Conservation (phyloP, 2,888 invertebrate species). For the Watsonalla cultraria region DNA sequence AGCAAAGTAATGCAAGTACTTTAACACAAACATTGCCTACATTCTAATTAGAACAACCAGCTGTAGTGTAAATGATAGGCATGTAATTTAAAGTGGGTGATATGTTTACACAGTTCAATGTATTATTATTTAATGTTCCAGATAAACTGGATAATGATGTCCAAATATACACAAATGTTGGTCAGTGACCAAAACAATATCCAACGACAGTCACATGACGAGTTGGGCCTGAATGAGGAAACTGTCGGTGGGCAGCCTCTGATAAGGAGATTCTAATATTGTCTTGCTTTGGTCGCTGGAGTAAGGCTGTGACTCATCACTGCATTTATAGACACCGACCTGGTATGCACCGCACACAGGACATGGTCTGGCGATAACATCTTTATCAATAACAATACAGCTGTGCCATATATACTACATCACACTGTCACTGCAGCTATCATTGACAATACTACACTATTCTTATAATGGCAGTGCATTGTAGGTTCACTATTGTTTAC, state of each 20-base stretch:
- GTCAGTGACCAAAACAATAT: background rate
- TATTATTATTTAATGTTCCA: background rate
- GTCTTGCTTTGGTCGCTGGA: no score
- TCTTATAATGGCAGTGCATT: background rate
- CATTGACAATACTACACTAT: background rate
- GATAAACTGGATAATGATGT: background rate
- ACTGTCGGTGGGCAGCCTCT: conserved; percentile 8
- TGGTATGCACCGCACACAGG: background rate
- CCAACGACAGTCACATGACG: background rate
- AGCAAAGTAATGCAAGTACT: no score
- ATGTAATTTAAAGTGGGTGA: no score
- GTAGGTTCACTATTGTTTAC: background rate
- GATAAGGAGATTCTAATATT: conserved; percentile 8
- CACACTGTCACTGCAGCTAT: conserved; percentile 1
- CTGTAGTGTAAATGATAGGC: no score
- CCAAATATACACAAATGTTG: background rate
- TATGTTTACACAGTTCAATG: no score
- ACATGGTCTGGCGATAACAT: no score
- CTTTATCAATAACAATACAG: no score
- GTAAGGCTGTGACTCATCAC: no score
- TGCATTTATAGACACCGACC: background rate
- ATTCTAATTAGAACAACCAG: no score
- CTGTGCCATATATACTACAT: no score
- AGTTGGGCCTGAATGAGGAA: no score
- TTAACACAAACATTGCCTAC: no score